Conservation (phyloP, 1,140 invertebrate genomes). For the Hypothenemus hampei region DNA sequence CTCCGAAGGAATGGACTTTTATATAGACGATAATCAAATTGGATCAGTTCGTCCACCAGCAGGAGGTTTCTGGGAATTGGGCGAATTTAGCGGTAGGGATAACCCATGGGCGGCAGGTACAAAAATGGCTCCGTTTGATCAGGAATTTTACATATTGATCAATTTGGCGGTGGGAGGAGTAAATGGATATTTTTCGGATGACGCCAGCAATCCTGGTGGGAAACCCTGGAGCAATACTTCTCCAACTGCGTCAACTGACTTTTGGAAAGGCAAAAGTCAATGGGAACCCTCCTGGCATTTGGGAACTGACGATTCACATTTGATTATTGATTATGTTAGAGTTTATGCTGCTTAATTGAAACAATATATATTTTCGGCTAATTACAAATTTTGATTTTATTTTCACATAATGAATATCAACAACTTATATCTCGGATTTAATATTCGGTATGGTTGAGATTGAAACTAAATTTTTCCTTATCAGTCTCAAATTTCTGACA, state of each 20-base stretch:
- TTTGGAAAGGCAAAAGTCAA: slow-evolving; percentile 46
- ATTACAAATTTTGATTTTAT: no score
- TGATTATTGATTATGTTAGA: slow-evolving; percentile 59
- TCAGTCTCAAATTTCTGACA: no score
- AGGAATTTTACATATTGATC: slow-evolving; percentile 62
- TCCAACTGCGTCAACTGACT: slow-evolving; percentile 42
- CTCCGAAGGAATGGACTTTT: slow-evolving; percentile 34
- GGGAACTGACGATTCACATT: slow-evolving; percentile 42
- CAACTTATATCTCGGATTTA: no score
- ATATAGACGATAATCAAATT: slow-evolving; percentile 29
- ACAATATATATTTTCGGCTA: no score
- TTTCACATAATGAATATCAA: no score
- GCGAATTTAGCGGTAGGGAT: slow-evolving; percentile 18
- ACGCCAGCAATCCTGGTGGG: slow-evolving; percentile 32
- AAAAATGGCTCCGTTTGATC: slow-evolving; percentile 54
- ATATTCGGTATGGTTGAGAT: no score
- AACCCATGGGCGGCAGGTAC: slow-evolving; percentile 45
- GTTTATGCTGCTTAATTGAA: slow-evolving; percentile 55
- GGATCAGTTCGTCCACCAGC: slow-evolving; percentile 27
- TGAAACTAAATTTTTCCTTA: no score
- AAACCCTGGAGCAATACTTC: slow-evolving; percentile 50
- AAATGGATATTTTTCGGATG: slow-evolving; percentile 48
- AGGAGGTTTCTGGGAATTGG: slow-evolving; percentile 34
- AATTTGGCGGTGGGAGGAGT: slow-evolving; percentile 48
- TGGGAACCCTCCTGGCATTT: slow-evolving; percentile 52